These are phyloP conservation scores for Caenorhabditis sp. DNA, from an alignment of 2,888 invertebrate species.

Conservation along the genomic window DNA sequence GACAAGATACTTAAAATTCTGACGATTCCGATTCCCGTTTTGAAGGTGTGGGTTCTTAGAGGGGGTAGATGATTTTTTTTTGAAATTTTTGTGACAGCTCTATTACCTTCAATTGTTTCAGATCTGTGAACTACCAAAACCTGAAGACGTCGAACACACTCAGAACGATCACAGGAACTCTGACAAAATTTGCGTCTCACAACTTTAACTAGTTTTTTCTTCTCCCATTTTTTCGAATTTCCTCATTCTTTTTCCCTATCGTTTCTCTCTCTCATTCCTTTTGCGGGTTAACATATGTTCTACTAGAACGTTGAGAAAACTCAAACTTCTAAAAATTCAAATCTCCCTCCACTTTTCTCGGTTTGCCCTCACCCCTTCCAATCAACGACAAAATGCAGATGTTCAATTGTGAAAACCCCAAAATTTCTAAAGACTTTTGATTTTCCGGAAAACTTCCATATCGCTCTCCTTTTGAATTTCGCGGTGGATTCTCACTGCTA, in stretches of 20 bases:
- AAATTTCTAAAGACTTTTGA: constrained; percentile 1
- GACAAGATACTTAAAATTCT: no score
- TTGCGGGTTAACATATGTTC: constrained; percentile 5
- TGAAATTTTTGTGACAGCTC: no score
- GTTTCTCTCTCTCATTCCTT: constrained; percentile 6
- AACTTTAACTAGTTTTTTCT: constrained; percentile 34
- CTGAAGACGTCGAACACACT: constrained; percentile 47
- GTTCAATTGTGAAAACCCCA: not conserved
- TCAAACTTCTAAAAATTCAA: not conserved
- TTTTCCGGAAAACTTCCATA: constrained; percentile 42
- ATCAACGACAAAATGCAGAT: constrained; percentile 30
- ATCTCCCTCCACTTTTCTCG: constrained; percentile 21
- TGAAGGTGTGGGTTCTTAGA: no score
- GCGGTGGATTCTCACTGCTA: constrained; percentile 9
- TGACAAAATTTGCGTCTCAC: constrained; percentile 62
- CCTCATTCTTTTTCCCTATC: constrained; percentile 4
- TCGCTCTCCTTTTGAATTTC: constrained; percentile 38
- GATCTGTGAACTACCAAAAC: constrained; percentile 57
- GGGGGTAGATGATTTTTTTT: no score
- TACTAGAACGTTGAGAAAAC: not conserved
- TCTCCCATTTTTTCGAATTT: not conserved
- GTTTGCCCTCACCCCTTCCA: constrained; percentile 3
- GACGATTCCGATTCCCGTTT: no score
- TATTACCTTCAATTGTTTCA: constrained; percentile 15
- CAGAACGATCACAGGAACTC: constrained; percentile 54